These are phyloP conservation scores for Conistra vaccinii DNA, from an alignment of 2,888 invertebrate genomes.

Conservation along the genomic window DNA sequence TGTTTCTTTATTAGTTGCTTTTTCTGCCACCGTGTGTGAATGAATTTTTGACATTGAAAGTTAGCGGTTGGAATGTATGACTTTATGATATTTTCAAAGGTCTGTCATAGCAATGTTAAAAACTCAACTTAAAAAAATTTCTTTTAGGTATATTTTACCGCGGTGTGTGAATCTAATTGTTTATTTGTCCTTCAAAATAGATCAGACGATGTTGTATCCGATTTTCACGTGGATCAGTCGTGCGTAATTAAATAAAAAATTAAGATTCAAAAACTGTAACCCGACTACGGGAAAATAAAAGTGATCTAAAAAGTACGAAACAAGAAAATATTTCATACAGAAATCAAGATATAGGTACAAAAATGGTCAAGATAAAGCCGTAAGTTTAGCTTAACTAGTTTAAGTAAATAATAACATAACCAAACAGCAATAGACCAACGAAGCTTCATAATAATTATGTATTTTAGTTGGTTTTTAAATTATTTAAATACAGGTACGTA, in stretches of 20 bases:
- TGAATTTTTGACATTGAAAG: background rate
- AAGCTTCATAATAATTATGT: background rate
- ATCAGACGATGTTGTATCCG: too few relatives aligned
- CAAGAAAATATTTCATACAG: too few relatives aligned
- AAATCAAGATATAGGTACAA: too few relatives aligned
- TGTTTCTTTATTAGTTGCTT: background rate
- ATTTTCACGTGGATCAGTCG: background rate
- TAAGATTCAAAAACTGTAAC: too few relatives aligned
- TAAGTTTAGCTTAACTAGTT: too few relatives aligned
- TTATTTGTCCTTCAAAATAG: too few relatives aligned
- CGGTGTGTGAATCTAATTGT: too few relatives aligned
- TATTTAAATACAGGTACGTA: conserved; percentile 40
- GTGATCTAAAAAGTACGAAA: too few relatives aligned
- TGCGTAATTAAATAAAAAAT: too few relatives aligned
- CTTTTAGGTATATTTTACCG: too few relatives aligned
- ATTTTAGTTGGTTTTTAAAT: background rate
- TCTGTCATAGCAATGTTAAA: background rate
- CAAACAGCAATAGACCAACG: background rate
- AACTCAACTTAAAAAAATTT: background rate
- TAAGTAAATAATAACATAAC: background rate
- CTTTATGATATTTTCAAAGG: background rate
- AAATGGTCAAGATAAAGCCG: too few relatives aligned
- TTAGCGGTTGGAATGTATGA: background rate
- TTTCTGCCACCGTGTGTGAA: background rate
- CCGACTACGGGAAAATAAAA: too few relatives aligned